Base-by-base conservation (phyloP, 1,140 invertebrate genomes). In the Drosophila micromelanica region DNA sequence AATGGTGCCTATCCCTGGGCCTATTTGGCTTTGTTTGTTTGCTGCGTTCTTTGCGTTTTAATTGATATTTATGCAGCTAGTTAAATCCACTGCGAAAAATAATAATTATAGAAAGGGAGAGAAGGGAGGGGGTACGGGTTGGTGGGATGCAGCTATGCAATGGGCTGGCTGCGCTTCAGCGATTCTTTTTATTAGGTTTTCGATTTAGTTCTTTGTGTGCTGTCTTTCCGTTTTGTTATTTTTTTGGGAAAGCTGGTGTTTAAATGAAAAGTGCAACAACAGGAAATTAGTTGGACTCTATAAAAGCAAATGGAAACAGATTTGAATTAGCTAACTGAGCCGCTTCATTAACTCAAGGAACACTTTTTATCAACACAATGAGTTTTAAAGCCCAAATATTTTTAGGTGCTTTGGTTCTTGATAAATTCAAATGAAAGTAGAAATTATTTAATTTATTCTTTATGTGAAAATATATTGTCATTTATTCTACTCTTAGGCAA, bases 11-110 rank as follows among this genome's bases (percentile, higher is more conserved):
- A 52, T 59, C 43, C 49, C 23, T 76, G 48, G 17, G 48, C 54
- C 17, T 69, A 63, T 72, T 74, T 65, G 20, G 70, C 51, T 62
- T 80, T 86, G 48, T 57, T 73, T 73, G 64, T 49, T 73, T 73
- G 64, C 42, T 67, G 54, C 63, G 65, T 78, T 75, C 63, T 65
- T 60, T 79, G 76, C 68, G 57, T 65, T 82, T 89, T 87, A 87
- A 87, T 87, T 87, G 84, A 87, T 89, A 87, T 87, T 87, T 87
- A 87, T 87, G 79, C 82, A 89, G 79, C 73, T 77, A 89, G 68
- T 87, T 84, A 84, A 87, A 59, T 73, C 52, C 62, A 49, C 62
- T 45, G 62, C 51, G 17, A 13, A 40, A 17, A 55, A 32, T 35
- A 35, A 17, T 9, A 37, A 13, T 32, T 15, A 23, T 11, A 23